Evolutionary conservation across 2,888 invertebrate species (phyloP), one percentile per base, ranked within the genome.

Genomic region (Pimpla rufipes): DNA sequence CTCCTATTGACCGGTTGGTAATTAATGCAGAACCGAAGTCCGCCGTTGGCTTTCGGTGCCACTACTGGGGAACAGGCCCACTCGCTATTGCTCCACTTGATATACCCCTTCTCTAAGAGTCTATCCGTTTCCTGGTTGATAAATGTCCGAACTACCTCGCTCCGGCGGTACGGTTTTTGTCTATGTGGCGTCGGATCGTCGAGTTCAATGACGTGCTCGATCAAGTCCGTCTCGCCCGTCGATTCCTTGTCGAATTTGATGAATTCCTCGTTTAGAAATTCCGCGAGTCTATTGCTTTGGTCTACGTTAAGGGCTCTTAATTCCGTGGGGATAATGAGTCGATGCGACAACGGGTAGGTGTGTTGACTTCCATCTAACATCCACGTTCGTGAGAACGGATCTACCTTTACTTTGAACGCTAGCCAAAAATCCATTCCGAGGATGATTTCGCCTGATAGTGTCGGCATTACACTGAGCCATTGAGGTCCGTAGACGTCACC

Each of bases 161-260:
- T 84, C n/a, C 84, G 64, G 11, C 75, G 71, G 40, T 84, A 84
- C 1, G 84, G 70, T 66, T 81, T 74, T 37, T 79, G 79, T 10
- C 79, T 66, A 68, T 80, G 62, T 16, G 42, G 42, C 11, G 42
- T 42, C 1, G 7, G 8, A n/a, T 83, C 76, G 11, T 70, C 21
- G 6, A 80, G 29, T 16, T 83, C 80, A 21, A 83, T 80, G 7
- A 73, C 67, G 37, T 81, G 81, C 45, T 84, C 50, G 2, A 73
- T 67, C 13, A 80, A 40, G 40, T 77, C 59, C 0, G 83, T 84
- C 66, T 42, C 21, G 0, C 84, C 83, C 3, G 73, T 83, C 3
- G 71, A 77, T 16, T 77, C 62, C 18, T 40, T 57, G 7, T 77
- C 80, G 23, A 83, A 59, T 59, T 29, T 29, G 5, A 29, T 29